Evolutionary conservation across 2,888 invertebrate species (phyloP), one percentile per base, ranked within the genome.

Genomic region (Escarpia spicata): DNA sequence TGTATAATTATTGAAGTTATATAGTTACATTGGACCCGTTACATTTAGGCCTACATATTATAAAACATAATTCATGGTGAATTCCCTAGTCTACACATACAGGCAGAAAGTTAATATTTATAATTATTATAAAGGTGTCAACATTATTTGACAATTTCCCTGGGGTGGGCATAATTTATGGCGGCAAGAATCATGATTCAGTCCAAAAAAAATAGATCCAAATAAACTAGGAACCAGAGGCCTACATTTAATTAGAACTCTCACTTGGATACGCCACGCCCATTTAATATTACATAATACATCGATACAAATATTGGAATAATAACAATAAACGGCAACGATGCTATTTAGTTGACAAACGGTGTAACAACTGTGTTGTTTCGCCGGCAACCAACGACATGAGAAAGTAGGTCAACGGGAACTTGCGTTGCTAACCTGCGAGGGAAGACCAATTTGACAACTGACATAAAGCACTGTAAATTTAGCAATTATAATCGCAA

Each of bases 201-300:
- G n/a, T 19, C 2, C 15, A 19, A 37, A 91, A 12, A 91, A 90
- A 37, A 31, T 43, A 3, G 3, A 31, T 44, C 4, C 44, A 15
- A 90, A 12, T 19, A 19, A 90, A 9, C 31, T 90, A 37, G 10
- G 37, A 90, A 90, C 10, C n/a, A 6, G 75, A n/a, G 19, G 19
- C 26, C 19, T 6, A 15, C 26, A 19, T 75, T 75, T 75, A 15
- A 75, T 26, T 75, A 75, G 26, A 6, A 75, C 26, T 75, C 26
- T 75, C n/a, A 75, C 26, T n/a, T 75, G n/a, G 75, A 19, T 75
- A 75, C 75, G 75, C 75, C 75, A 75, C 75, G 75, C 75, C 75
- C 75, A 75, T 75, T 75, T 75, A 75, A 75, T n/a, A 75, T 75
- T 15, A 75, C 26, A 75, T 75, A 75, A 75, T 75, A 75, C n/a